Base-by-base conservation (phyloP, 2,113 vertebrate species). In the Actenoides lindsayi region DNA sequence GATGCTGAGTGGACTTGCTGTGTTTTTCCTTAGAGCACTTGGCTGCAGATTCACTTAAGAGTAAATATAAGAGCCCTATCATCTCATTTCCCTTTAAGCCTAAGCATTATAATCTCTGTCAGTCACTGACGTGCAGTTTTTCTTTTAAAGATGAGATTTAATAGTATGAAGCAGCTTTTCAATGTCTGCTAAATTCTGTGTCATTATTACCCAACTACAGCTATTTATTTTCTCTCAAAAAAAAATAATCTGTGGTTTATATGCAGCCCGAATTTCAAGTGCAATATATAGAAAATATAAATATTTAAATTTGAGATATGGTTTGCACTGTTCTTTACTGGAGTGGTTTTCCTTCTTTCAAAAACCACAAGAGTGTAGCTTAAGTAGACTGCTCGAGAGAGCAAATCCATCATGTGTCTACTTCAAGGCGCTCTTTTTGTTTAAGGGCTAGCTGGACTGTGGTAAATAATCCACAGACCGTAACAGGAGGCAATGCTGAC, bases 1-100 rank as follows among this genome's bases (percentile, higher is more conserved):
- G 90, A 96, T 82, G 94, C 84, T 90, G 92, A 93, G 60, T 86
- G 93, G 93, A 91, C 92, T 94, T 84, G 60, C 51, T 68, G 17
- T 84, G 79, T 83, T 96, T 97, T 97, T 75, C 59, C 87, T 93
- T 64, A 87, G 71, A 93, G 86, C 39, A 62, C 39, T 89, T 96
- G 88, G 95, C 96, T 95, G 93, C 54, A 84, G 82, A 94, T 80
- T 60, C 16, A 16, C 74, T 93, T 89, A 87, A 89, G 63, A 93
- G 50, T 93, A 90, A 93, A 54, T 89, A 69, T 30, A 84, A 91
- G 75, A 96, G 65, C 31, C 73, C 51, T 71, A 70, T 91, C 76
- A 70, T 93, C 88, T 90, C 57, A 71, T 91, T 85, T 93, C 59
- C 63, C 31, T 37, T 82, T 76, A 84, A 96, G 37, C 48, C 48